Evolutionary conservation across 2,113 vertebrate species (phyloP).

Genomic region (Sakesphorus luctuosus): DNA sequence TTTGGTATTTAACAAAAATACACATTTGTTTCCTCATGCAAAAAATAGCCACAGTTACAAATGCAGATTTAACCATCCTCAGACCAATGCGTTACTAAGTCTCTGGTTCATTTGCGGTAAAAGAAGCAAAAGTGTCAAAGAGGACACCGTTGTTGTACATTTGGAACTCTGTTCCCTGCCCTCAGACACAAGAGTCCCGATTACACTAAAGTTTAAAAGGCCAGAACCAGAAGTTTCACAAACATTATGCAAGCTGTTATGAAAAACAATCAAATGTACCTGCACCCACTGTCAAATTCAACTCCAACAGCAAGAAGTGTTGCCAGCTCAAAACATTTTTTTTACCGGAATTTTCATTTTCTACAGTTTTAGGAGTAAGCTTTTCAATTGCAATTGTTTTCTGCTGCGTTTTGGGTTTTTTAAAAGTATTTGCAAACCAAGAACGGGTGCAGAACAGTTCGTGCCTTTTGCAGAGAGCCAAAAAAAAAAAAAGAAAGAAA

Average conservation of each 20-base stretch:
- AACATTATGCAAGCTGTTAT: neutral
- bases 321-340: rapidly evolving
- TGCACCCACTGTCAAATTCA: neutral
- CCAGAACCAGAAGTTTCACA: neutral
- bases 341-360: neutral
- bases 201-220: neutral
- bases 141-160: neutral
- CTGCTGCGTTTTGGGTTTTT: no score
- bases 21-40: neutral
- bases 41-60: neutral
- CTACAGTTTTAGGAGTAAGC: neutral
- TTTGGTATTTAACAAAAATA: neutral
- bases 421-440: neutral
- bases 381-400: neutral
- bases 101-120: neutral
- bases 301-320: neutral
- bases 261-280: neutral
- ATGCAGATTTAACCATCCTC: neutral
- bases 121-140: neutral
- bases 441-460: neutral
- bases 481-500: no score
- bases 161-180: neutral
- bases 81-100: neutral
- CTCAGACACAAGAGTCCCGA: neutral
- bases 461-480: neutral